Base-by-base conservation (phyloP, 2,888 invertebrate species). In the Calliscelio sp. region DNA sequence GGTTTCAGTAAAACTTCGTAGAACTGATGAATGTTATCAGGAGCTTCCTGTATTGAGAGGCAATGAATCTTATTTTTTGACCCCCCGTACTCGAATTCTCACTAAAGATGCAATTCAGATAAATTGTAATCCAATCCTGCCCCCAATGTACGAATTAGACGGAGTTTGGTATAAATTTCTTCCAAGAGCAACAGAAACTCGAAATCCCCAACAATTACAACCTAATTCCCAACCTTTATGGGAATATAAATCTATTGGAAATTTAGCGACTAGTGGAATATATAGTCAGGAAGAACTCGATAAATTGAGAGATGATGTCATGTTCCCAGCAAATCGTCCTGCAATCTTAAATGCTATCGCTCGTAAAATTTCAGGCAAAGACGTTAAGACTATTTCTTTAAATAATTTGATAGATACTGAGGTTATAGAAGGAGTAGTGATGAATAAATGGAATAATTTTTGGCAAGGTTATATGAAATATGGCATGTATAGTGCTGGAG, bases 81-180 rank as follows among this genome's bases (percentile, higher is more conserved):
- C 61, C 5, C 61, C 61, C 4, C 24, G 61, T 1, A 63, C 61
- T 1, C 14, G 61, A 44, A 63, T 63, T 8, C 24, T 63, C 2
- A 44, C 0, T 8, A 24, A 28, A 16, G 16, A 16, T 10, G 61
- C 44, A 6, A 44, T 16, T 4, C 25, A 63, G 25, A 63, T 63
- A 0, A 44, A 16, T 25, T 63, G 61, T 25, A 63, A 44, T 14
- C 41, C 61, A 1, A 63, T 63, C 10, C 7, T 63, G 3, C 44
- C 61, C 0, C 61, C 61, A 0, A 41, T 63, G 44, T 63, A 25
- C 10, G 44, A 63, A 16, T 25, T 63, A 3, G 44, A 63, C 25
- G 61, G 61, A 1, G 14, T 22, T 10, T 63, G 61, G 61, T 63
- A 63, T 18, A 63, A 63, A 44, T 44, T 63, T 18, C 35, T 63